Evolutionary conservation across 2,113 vertebrate genomes (phyloP), one percentile per base, ranked within the genome.

Genomic region (Phalacrocorax aristotelis): DNA sequence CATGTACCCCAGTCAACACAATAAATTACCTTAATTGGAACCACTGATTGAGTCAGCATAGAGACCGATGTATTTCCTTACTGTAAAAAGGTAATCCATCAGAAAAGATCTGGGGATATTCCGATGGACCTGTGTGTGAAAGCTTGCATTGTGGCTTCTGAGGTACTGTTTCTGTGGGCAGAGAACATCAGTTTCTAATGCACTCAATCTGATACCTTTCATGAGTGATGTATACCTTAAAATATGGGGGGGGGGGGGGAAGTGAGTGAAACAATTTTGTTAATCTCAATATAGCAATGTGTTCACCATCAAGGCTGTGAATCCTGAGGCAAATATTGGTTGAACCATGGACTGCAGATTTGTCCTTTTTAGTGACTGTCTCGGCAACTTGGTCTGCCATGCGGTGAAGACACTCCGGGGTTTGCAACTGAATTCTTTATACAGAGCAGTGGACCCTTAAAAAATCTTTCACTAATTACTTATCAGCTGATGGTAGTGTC

Each of bases 161-260:
- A 95, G 34, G 10, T 91, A 72, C 72, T 40, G 5, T 91, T 85
- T 97, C 71, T 91, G 57, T 90, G 44, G 86, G 92, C 65, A 97
- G 95, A 93, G 64, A 72, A 89, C 96, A 93, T 96, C 87, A 94
- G 93, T 95, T 95, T 92, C 95, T 96, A 93, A 90, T 94, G 89
- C 81, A 38, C 90, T 97, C 96, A 95, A 91, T 95, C 95, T 93
- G 93, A 96, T 94, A 96, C 88, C 89, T 98, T 97, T 96, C 91
- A 66, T 83, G 86, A 97, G 52, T 95, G 84, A 89, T 65, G 52
- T 94, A 38, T 82, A 95, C 86, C 89, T 95, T 97, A 96, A 83
- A 95, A 93, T 86, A 78, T 6, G 26, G 32, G 19, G 19, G 36
- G 36, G 38, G 38, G 38, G 38, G 4, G 38, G 38, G 38, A 77